Evolutionary conservation across 2,888 invertebrate species (phyloP).

Genomic region (Yponomeuta sedellus): DNA sequence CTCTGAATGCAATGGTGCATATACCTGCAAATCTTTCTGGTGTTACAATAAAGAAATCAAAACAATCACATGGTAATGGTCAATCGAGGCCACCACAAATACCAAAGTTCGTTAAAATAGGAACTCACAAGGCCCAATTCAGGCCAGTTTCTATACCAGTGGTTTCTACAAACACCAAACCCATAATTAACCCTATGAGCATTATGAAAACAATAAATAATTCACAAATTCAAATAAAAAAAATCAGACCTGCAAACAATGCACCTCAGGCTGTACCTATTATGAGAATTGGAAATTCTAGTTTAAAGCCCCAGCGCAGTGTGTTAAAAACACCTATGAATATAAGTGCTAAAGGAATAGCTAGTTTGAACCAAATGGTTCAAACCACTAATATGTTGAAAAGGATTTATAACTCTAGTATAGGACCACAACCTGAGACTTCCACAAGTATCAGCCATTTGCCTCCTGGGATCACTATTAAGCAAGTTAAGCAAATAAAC

Average conservation of each 20-base stretch:
- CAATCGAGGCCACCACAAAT: neutral
- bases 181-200: neutral
- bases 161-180: neutral
- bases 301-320: neutral
- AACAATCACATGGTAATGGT: slow-evolving; percentile 20
- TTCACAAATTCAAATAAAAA: slow-evolving; percentile 6
- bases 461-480: slow-evolving; percentile 14
- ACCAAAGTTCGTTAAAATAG: neutral
- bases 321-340: neutral
- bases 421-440: neutral
- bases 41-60: slow-evolving; percentile 45
- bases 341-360: neutral
- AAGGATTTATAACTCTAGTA: neutral
- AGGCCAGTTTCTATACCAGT: neutral
- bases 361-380: neutral
- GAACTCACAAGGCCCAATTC: neutral
- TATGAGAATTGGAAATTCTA: neutral
- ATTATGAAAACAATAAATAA: slow-evolving; percentile 1
- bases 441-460: neutral
- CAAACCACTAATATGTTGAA: neutral
- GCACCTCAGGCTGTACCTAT: neutral
- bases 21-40: slow-evolving; percentile 49
- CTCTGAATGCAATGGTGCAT: slow-evolving; percentile 61
- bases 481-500: slow-evolving; percentile 7
- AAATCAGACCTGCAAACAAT: neutral